phyloP scores from a whole-genome alignment of 2,113 vertebrate genomes.

The Pholis gunnellus region DNA sequence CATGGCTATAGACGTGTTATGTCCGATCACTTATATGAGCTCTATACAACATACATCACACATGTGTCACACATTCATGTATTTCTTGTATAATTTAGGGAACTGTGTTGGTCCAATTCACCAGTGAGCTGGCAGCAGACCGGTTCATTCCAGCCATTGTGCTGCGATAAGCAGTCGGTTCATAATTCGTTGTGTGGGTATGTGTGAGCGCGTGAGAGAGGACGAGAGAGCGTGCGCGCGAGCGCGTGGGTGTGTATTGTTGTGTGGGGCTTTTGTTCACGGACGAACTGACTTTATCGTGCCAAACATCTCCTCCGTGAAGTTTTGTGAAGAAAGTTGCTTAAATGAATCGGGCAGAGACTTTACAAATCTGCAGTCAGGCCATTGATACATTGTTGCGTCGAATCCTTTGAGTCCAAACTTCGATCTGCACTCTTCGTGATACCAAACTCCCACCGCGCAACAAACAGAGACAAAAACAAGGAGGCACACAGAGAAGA shows the following conservation, averaged over 20 bases:
- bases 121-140: slow-evolving; percentile 14
- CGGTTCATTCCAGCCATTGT: slow-evolving; percentile 30
- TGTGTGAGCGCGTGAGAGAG: slow-evolving; percentile 21
- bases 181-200: slow-evolving; percentile 53
- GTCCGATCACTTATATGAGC: not conserved
- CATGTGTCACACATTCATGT: not conserved
- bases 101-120: not conserved
- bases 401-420: slow-evolving; percentile 56
- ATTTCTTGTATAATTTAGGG: not conserved
- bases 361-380: slow-evolving; percentile 41
- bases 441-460: slow-evolving; percentile 56
- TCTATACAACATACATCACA: not conserved
- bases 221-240: slow-evolving; percentile 4
- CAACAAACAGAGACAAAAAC: slow-evolving; percentile 45
- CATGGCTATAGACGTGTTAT: not conserved
- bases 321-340: slow-evolving; percentile 49
- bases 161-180: slow-evolving; percentile 60
- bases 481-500: slow-evolving; percentile 44
- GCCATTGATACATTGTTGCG: slow-evolving; percentile 53
- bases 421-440: slow-evolving; percentile 57
- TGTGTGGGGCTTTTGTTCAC: slow-evolving; percentile 52
- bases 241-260: slow-evolving; percentile 42
- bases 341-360: slow-evolving; percentile 48
- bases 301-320: slow-evolving; percentile 59
- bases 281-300: slow-evolving; percentile 19